These are phyloP conservation scores for Anabacerthia variegaticeps DNA, from an alignment of 2,797 vertebrate species.

Conservation along the genomic window DNA sequence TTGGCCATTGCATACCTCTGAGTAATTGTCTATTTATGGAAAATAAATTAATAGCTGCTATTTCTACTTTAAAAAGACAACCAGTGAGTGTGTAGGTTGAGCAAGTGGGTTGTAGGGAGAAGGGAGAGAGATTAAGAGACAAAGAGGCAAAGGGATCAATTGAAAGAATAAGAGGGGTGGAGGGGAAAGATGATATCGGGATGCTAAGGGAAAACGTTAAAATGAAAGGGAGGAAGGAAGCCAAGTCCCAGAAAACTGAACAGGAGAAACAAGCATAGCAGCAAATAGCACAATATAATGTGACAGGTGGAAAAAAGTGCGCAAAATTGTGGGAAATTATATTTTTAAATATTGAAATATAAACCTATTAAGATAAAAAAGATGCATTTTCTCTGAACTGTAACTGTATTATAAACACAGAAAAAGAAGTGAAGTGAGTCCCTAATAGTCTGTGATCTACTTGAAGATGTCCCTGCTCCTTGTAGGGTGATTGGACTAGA, in stretches of 20 bases:
- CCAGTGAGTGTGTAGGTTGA: background rate
- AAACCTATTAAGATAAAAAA: background rate
- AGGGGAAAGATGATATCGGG: background rate
- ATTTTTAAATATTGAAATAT: background rate
- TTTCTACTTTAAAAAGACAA: conserved; percentile 31
- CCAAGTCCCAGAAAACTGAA: background rate
- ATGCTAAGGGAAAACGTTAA: background rate
- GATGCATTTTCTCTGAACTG: background rate
- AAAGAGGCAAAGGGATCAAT: background rate
- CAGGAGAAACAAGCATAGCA: background rate
- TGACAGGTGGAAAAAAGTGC: background rate
- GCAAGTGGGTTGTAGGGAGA: background rate
- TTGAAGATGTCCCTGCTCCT: background rate
- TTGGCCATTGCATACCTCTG: conserved; percentile 45
- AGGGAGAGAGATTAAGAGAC: background rate
- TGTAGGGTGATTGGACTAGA: background rate
- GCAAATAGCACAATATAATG: background rate
- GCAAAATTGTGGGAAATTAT: background rate
- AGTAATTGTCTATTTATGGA: conserved; percentile 73
- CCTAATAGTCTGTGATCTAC: background rate
- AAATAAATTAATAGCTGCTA: conserved; percentile 72
- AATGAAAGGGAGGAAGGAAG: background rate
- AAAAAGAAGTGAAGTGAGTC: background rate
- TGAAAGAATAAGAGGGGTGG: background rate
- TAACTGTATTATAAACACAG: background rate